These are phyloP conservation scores for Leptinotarsa lineolata DNA, from an alignment of 1,140 invertebrate species.

Conservation along the genomic window DNA sequence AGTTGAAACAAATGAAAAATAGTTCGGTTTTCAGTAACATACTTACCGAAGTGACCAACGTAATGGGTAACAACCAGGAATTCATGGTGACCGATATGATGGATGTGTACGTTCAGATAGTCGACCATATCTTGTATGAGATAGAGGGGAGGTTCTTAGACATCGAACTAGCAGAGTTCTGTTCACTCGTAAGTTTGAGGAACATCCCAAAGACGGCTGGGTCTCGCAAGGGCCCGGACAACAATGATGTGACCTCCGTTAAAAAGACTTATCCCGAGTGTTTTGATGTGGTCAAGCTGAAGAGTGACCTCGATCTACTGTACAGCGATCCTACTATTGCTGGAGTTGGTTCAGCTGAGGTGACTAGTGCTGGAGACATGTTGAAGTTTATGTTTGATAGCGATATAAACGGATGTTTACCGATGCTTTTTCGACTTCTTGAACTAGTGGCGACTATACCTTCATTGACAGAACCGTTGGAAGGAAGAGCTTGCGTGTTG, in stretches of 20 bases:
- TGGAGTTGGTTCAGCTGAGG: background rate
- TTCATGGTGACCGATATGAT: background rate
- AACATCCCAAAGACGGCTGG: background rate
- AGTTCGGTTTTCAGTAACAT: background rate
- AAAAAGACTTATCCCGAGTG: conserved; percentile 9
- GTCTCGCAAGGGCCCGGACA: background rate
- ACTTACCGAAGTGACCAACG: background rate
- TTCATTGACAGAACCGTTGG: background rate
- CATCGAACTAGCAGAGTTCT: conserved; percentile 16
- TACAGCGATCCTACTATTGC: conserved; percentile 12
- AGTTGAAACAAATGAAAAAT: conserved; percentile 8
- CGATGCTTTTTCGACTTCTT: conserved; percentile 7
- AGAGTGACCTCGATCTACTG: conserved; percentile 9
- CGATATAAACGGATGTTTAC: background rate
- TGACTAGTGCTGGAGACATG: background rate
- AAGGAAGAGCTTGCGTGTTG: background rate
- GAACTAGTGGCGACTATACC: conserved; percentile 14
- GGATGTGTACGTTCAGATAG: conserved; percentile 8
- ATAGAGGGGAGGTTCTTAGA: conserved; percentile 15
- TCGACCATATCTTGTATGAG: conserved; percentile 11
- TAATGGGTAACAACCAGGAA: no score
- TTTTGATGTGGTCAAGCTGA: conserved; percentile 9
- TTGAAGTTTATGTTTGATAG: conserved; percentile 5
- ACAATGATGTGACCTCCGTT: background rate
- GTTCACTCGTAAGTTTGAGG: background rate